Base-by-base conservation (phyloP, 2,113 vertebrate genomes). In the Notiomystis cincta region DNA sequence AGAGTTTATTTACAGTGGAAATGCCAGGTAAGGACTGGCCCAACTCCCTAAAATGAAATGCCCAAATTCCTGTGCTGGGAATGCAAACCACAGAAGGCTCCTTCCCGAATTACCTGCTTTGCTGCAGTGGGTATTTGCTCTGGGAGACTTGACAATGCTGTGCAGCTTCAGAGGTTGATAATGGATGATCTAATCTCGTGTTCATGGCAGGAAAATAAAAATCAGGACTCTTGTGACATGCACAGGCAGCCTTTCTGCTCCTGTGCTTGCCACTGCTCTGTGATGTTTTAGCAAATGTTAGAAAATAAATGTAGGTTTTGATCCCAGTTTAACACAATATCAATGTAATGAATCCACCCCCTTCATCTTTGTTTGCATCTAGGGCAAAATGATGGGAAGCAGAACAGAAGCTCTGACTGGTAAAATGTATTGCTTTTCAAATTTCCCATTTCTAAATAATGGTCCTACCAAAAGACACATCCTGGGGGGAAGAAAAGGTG, bases 121-220 rank as follows among this genome's bases (percentile, higher is more conserved):
- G 82, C 64, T 82, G 65, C 62, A 22, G 40, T 20, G 54, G 45
- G 6, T 30, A 5, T 91, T 94, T 82, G 62, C 58, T 69, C 10
- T 19, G 33, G 90, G 56, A 76, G 66, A 20, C 57, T 13, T 92
- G 92, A 91, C 54, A 93, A 64, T 90, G 48, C 53, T 56, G 51
- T 82, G 45, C 31, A 44, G 90, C 65, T 75, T n/a, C 47, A 18
- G 51, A 75, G 72, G 38, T 5, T 91, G 82, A 40, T 76, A 92
- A 82, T 13, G 72, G 71, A 93, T 93, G 79, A 93, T 82, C 66
- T 69, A 76, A 94, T 86, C 72, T 72, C 5, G 4, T 9, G 19
- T 15, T 83, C 8, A 1, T 45, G 90, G 87, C 72, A 87, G 90
- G 72, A 83, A 87, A 94, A 87, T 83, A 94, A 93, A 95, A 94